Evolutionary conservation across 2,797 vertebrate genomes (phyloP), one percentile per base, ranked within the genome.

Genomic region (Craterocephalus amniculus): DNA sequence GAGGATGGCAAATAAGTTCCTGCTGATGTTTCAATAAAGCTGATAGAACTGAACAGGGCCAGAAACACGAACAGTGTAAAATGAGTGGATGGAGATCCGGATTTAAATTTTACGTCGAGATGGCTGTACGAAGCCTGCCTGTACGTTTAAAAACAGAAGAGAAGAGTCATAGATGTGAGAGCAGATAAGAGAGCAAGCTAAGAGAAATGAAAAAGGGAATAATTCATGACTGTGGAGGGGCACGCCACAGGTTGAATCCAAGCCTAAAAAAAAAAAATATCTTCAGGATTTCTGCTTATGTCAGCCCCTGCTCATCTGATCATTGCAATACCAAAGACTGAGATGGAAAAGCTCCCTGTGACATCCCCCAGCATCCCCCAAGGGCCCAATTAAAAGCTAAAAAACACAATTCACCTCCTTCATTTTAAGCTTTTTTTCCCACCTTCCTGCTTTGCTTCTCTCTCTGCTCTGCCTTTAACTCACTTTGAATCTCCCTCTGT

Each of bases 321-420:
- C 64, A 57, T 48, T 54, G 55, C 62, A 6, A 60, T 65, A 83
- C 73, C 70, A 80, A 81, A 77, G 58, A 71, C 35, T 52, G 65
- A 38, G 63, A 80, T 67, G 68, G 80, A 66, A 70, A 78, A 73
- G 84, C 65, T 78, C 31, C 31, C 70, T 80, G 77, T 72, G 84
- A 74, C 79, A 67, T 79, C 80, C 72, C 78, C 51, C 71, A 72
- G 78, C 43, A 31, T 55, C 72, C 70, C 87, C 69, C 81, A 67
- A 55, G 76, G 85, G 84, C 75, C 81, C 83, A 89, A 90, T 90
- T 90, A 90, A 83, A 83, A 72, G 51, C 79, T 52, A 63, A 76
- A 82, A 79, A 88, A 83, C 67, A 80, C 72, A 79, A 74, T 76
- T 68, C 31, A 2, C 63, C 63, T 73, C 36, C 27, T 77, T 78